Evolutionary conservation across 2,113 vertebrate genomes (phyloP).

Genomic region (Oxygymnocypris stewartii): DNA sequence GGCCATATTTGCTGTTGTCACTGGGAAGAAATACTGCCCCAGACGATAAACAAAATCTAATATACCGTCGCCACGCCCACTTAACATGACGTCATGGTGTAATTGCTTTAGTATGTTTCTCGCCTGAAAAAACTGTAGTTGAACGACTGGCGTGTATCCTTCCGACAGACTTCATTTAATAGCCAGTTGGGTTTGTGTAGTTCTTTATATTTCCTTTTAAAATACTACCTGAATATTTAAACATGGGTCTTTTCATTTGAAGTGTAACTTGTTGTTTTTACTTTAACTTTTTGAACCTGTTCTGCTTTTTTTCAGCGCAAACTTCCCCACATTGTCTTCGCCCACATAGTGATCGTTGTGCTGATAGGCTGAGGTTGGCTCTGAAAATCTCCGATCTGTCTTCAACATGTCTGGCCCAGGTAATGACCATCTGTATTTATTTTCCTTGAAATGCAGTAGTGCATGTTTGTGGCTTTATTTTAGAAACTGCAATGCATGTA

Average conservation of each 20-base stretch:
- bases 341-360: not conserved
- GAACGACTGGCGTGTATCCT: no score
- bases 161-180: not conserved
- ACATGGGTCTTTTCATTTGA: not conserved
- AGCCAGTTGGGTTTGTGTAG: not conserved
- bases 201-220: not conserved
- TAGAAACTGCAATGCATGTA: not conserved
- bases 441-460: not conserved
- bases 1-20: not conserved
- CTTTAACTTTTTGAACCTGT: not conserved
- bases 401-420: constrained; percentile 44
- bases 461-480: not conserved
- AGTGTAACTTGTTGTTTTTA: not conserved
- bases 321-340: not conserved
- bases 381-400: not conserved
- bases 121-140: not conserved
- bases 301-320: not conserved
- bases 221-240: not conserved
- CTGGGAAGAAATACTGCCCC: not conserved
- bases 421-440: not conserved
- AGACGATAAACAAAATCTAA: not conserved
- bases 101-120: constrained; percentile 7
- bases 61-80: constrained; percentile 22
- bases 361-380: not conserved
- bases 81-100: not conserved